Evolutionary conservation across 2,797 vertebrate species (phyloP), one percentile per base, ranked within the genome.

Genomic region (Lacerta viridis): DNA sequence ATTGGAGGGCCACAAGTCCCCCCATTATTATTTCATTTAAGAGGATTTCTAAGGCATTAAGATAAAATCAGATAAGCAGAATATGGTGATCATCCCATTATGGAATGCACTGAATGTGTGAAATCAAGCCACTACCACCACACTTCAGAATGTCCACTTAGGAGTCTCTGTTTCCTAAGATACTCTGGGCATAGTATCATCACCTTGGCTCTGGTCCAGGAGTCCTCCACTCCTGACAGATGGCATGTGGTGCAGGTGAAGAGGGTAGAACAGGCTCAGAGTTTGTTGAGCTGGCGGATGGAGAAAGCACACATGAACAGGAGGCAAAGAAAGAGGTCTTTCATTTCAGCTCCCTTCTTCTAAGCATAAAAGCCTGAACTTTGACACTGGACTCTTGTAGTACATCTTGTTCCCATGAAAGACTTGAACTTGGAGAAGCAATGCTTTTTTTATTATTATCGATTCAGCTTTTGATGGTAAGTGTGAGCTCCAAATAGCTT

Each of bases 371-470:
- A 76, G 84, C 61, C 33, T 86, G 84, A 86, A 81, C 88, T 89
- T 68, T 85, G 59, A 89, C 88, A 85, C 27, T 50, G 61, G 23
- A 76, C 59, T 68, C 83, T 76, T 89, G 88, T 85, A 69, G 77
- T 76, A 89, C 88, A 89, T n/a, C 71, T 82, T 89, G 88, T 89
- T 89, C 71, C 59, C 59, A 75, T 82, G 88, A 89, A 89, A 86
- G 71, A 81, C 83, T 76, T 55, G 18, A 85, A 89, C 78, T 68
- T 69, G 72, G 78, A 41, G 84, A 86, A 80, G 78, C 50, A 83
- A 66, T 86, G 59, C 78, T 86, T 89, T 81, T 81, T 86, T 39
- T 39, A 7, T 39, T 74, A 5, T 18, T 36, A 75, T 75, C 76
- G 71, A 85, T 89, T 76, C 41, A 8, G 36, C 80, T 75, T 88